Percentiles rank a stretch among this genome's conserved stretches.
Evolutionary conservation across 2,797 vertebrate genomes (phyloP).

Genomic region (Hypotaenidia philippensis): DNA sequence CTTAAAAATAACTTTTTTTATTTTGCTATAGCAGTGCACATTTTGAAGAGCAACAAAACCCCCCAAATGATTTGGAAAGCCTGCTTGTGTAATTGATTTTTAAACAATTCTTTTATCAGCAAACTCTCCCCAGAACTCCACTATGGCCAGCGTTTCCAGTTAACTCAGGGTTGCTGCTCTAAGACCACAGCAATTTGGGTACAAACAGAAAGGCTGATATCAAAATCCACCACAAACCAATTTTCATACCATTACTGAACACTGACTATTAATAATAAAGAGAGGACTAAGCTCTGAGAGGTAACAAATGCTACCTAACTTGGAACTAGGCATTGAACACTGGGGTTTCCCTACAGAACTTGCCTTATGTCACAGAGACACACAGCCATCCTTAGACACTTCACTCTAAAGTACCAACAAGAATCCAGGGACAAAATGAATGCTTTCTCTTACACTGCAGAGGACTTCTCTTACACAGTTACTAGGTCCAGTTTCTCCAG

Average conservation of each 20-base stretch:
- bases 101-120: neutral
- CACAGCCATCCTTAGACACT: neutral
- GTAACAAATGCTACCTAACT: neutral
- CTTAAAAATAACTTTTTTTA: neutral
- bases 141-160: neutral
- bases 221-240: neutral
- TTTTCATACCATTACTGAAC: neutral
- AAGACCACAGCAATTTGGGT: neutral
- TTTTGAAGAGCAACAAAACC: neutral
- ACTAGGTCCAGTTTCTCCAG: neutral
- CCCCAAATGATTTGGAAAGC: neutral
- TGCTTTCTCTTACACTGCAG: neutral
- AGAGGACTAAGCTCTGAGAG: neutral
- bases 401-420: neutral
- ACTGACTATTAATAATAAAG: neutral
- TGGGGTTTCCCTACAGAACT: too few species aligned
- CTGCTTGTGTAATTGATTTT: neutral
- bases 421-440: neutral
- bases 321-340: neutral
- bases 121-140: neutral
- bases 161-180: neutral
- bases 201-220: neutral
- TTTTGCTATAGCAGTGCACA: neutral
- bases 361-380: neutral
- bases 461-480: neutral